Evolutionary conservation across 1,140 invertebrate genomes (phyloP).

Genomic region (Mycetomoellerius zeteki): DNA sequence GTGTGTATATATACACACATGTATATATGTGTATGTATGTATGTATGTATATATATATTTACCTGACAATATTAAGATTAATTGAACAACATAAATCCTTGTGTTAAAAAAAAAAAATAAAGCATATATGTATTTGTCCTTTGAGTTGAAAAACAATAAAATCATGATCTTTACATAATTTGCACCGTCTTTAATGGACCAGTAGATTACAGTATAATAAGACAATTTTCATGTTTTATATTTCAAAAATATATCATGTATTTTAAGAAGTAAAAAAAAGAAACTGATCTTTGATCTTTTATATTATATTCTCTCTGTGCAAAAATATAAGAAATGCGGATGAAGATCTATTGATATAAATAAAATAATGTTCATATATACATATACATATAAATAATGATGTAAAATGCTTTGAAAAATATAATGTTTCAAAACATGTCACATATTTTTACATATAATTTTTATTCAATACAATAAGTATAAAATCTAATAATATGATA

Average conservation of each 20-base stretch:
- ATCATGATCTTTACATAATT: conserved; percentile 2
- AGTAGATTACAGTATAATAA: conserved; percentile 5
- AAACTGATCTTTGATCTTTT: background rate
- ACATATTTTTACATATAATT: conserved; percentile 23
- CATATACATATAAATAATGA: conserved; percentile 26
- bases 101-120: background rate
- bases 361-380: background rate
- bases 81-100: background rate
- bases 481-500: conserved; percentile 22
- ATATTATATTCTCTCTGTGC: conserved; percentile 4
- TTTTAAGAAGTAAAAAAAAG: background rate
- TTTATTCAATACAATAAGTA: conserved; percentile 11
- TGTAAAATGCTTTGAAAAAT: conserved; percentile 51
- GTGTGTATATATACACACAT: no score
- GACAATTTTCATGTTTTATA: conserved; percentile 38
- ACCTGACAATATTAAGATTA: conserved; percentile 30
- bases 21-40: no score
- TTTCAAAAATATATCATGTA: background rate
- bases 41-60: background rate
- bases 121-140: background rate
- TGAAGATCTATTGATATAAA: conserved; percentile 9
- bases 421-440: conserved; percentile 30
- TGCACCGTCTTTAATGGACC: background rate
- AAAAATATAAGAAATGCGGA: background rate
- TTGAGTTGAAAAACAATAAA: conserved; percentile 18